phyloP scores from a whole-genome alignment of 2,888 invertebrate species.

The Heliconius hortense region DNA sequence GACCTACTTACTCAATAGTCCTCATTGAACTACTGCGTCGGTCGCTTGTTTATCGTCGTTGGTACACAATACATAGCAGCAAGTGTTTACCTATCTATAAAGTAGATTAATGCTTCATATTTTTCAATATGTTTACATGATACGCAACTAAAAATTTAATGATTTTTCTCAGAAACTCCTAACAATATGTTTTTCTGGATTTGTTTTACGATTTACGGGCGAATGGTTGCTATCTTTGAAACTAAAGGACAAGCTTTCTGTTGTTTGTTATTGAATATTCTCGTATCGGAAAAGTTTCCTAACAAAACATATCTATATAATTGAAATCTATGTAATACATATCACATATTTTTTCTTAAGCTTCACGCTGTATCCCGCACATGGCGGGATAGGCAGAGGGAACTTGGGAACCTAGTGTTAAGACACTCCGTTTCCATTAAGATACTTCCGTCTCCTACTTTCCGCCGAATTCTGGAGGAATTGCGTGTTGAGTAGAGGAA shows the following conservation, averaged over 20 bases:
- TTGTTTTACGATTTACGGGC: background rate
- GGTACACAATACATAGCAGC: background rate
- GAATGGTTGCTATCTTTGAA: slow-evolving; percentile 3
- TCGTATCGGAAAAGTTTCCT: slow-evolving; percentile 1
- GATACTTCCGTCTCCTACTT: too few species aligned
- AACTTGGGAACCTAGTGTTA: too few species aligned
- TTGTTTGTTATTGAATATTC: background rate
- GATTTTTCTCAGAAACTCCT: background rate
- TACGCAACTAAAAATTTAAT: background rate
- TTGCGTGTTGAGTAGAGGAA: too few species aligned
- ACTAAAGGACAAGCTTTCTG: slow-evolving; percentile 8
- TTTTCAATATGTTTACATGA: slow-evolving; percentile 11
- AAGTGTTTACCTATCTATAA: slow-evolving; percentile 23
- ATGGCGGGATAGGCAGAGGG: too few species aligned
- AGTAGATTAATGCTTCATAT: slow-evolving; percentile 15
- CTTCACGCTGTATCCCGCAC: too few species aligned
- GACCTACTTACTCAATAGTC: slow-evolving; percentile 17
- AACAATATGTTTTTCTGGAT: slow-evolving; percentile 1
- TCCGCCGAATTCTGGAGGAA: too few species aligned
- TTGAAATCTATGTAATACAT: background rate
- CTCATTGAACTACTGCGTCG: background rate
- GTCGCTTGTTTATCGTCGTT: slow-evolving; percentile 9
- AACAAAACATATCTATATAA: background rate
- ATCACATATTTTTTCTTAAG: too few species aligned
- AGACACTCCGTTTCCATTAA: too few species aligned